Base-by-base conservation (phyloP, 1,140 invertebrate species). In the Copidosoma floridanum region DNA sequence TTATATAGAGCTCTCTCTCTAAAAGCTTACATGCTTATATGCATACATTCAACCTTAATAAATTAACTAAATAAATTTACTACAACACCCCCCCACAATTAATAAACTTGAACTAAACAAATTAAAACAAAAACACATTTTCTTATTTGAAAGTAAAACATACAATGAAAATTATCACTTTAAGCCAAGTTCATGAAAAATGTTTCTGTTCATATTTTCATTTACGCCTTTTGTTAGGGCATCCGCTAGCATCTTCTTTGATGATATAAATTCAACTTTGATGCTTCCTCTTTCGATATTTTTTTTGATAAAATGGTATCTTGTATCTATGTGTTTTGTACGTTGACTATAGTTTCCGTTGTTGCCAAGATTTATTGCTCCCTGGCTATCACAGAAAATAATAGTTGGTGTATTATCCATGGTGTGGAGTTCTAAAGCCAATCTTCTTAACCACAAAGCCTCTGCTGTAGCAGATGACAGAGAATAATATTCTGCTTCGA, bases 401-500 rank as follows among this genome's bases (percentile, higher is more conserved):
- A 37, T n/a, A 2, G 23, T 16, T n/a, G 40, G 26, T 6, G 23
- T n/a, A 2, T 16, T 11, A 12, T 16, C 11, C 18, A 12, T 7
- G 12, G 40, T 26, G 2, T 26, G 23, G 2, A 55, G 11, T 27
- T 55, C 53, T 27, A 11, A 1, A 1, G 32, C 7, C 4, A 55
- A 32, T 11, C 29, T 11, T 14, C 27, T 40, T 18, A 55, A 21
- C 7, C 7, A 43, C 12, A 55, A 27, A 27, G 37, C 38, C 44
- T 55, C 68, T 51, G 35, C 68, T 37, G 64, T 65, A 29, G 65
- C 59, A 64, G 66, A 65, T 54, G 21, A 65, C 6, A 71, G 54
- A 6, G 75, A 68, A 29, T 75, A 57, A 43, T 66, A 68, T 52
- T 73, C 69, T 5, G 69, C 67, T 63, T 74, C 66, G 6, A 65